Conservation (phyloP, 2,113 vertebrate species). For the Danio rerio region DNA sequence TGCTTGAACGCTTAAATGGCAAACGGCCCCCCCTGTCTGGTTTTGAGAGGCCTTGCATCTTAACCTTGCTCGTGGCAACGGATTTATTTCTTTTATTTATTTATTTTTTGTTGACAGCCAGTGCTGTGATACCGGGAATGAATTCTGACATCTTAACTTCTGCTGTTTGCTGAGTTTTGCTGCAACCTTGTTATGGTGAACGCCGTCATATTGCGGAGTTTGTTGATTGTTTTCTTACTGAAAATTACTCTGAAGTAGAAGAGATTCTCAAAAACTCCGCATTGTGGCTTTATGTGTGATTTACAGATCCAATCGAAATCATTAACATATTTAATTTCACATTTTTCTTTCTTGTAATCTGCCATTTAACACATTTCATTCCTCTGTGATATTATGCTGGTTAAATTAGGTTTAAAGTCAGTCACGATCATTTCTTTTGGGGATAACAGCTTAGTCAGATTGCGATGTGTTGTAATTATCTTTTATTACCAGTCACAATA, state of each 20-base stretch:
- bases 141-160: conserved; percentile 39
- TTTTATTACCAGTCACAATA: too few species aligned
- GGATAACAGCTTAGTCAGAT: too few species aligned
- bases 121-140: conserved; percentile 41
- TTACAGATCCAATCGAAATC: neutral
- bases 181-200: conserved; percentile 34
- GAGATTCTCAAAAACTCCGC: neutral
- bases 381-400: too few species aligned
- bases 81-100: conserved; percentile 39
- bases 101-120: conserved; percentile 24
- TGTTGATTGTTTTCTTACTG: conserved; percentile 32
- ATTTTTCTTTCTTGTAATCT: too few species aligned
- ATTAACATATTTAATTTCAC: too few species aligned
- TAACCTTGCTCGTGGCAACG: conserved; percentile 52
- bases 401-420: too few species aligned
- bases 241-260: conserved; percentile 9
- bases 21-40: conserved; percentile 8
- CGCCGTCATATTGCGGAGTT: neutral
- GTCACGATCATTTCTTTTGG: too few species aligned
- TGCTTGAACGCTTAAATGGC: conserved; percentile 43
- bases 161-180: conserved; percentile 45
- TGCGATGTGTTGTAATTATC: too few species aligned
- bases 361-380: too few species aligned
- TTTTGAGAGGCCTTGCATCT: conserved; percentile 47
- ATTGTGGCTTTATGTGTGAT: neutral